Evolutionary conservation across 2,113 vertebrate genomes (phyloP).

Genomic region (Hemibagrus wyckioides): DNA sequence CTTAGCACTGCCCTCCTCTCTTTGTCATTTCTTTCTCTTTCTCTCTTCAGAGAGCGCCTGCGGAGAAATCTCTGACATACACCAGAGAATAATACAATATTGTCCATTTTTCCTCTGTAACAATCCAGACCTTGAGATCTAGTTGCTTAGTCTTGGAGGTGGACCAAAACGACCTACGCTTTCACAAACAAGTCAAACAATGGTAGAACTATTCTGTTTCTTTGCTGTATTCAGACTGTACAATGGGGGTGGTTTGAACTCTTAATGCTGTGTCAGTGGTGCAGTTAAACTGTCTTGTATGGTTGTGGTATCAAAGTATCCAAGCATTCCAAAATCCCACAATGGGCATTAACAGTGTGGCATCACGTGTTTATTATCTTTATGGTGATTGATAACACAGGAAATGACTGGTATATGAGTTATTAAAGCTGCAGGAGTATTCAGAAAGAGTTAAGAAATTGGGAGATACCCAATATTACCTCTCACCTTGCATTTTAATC

Average conservation of each 20-base stretch:
- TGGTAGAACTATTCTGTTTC: conserved; percentile 17
- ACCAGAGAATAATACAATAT: conserved; percentile 39
- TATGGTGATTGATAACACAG: conserved; percentile 4
- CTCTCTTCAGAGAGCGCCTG: neutral
- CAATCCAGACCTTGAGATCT: conserved; percentile 35
- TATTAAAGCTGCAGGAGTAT: neutral
- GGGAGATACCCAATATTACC: neutral
- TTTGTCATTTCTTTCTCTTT: conserved; percentile 4
- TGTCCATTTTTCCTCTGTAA: conserved; percentile 30
- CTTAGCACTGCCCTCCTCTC: conserved; percentile 15
- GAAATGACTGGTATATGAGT: conserved; percentile 9
- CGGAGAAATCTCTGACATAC: conserved; percentile 28
- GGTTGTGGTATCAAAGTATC: neutral
- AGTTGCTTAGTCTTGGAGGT: conserved; percentile 26
- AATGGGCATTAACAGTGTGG: neutral
- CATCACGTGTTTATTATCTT: neutral
- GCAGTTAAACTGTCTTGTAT: conserved; percentile 6
- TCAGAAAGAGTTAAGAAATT: conserved; percentile 7
- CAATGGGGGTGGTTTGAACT: neutral
- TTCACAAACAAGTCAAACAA: conserved; percentile 43
- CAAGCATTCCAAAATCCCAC: neutral
- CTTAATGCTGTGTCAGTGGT: neutral
- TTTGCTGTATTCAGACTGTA: neutral
- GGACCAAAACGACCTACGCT: conserved; percentile 17
- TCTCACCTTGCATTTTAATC: neutral